Evolutionary conservation across 2,888 invertebrate genomes (phyloP), one percentile per base, ranked within the genome.

Genomic region (Lamproptera curius): DNA sequence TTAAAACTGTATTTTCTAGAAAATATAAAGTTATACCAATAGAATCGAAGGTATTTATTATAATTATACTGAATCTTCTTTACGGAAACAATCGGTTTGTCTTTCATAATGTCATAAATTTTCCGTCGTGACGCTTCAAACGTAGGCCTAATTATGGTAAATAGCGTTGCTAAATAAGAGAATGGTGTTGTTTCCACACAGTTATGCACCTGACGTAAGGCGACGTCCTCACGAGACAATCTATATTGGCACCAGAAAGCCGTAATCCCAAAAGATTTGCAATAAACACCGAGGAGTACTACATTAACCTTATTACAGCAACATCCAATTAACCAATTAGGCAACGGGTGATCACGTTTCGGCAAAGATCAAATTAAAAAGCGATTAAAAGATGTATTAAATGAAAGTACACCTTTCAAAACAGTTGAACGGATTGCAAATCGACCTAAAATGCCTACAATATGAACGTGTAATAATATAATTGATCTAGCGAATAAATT

Each of bases 81-180:
- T 8, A 23, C 23, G 8, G 8, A 6, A 23, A 23, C 23, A 23
- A 8, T 23, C n/a, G 28, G 6, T 10, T 28, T 28, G 28, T 28
- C 39, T 42, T 9, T 26, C 31, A 14, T 14, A 23, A 16, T 31
- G 20, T 17, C n/a, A n/a, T n/a, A n/a, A n/a, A 40, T 26, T 41
- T 42, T 31, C 33, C n/a, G 26, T 43, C 48, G 39, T 49, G 42
- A 40, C 20, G 42, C 13, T 40, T n/a, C 39, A 34, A 16, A 43
- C 26, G 28, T 39, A 41, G 33, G n/a, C 16, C 17, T 41, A 33
- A 49, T 34, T 43, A 43, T 49, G 16, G 15, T 39, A 46, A 33
- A 39, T 49, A 46, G 5, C 16, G 38, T 54, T 54, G 44, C 53
- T 46, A 34, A 54, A 54, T 33, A 52, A 50, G 54, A 54, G 54